These are phyloP conservation scores for Aythya baeri DNA, from an alignment of 2,113 vertebrate genomes.

Conservation along the genomic window DNA sequence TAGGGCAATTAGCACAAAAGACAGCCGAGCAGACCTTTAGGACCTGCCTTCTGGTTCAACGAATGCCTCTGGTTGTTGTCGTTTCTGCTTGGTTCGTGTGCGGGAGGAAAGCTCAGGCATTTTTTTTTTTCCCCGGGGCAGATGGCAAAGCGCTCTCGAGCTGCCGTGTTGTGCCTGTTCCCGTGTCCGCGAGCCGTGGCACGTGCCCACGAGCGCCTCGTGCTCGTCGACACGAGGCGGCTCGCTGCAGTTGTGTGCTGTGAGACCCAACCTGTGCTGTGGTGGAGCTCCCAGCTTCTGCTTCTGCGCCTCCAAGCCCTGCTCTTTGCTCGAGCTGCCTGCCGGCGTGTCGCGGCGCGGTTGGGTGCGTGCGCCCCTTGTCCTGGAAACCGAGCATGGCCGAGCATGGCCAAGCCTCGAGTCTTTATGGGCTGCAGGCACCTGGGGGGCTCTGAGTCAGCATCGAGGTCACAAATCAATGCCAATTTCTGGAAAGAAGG, in stretches of 20 bases:
- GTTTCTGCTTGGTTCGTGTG: neutral
- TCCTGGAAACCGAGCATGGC: neutral
- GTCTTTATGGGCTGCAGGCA: neutral
- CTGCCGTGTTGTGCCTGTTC: neutral
- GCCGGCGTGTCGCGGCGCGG: neutral
- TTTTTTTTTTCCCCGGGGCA: neutral
- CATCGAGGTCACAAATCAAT: neutral
- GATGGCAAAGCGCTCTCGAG: neutral
- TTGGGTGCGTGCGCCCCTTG: neutral
- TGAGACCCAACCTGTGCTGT: neutral
- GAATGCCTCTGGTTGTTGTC: neutral
- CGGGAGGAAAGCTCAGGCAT: neutral
- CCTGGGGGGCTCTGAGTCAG: neutral
- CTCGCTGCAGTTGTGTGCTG: neutral
- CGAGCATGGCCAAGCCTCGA: neutral
- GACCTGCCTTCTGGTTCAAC: constrained; percentile 30
- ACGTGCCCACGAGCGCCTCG: neutral
- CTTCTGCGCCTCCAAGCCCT: neutral
- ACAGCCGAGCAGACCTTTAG: neutral
- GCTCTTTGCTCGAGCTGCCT: neutral
- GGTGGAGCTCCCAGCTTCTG: neutral
- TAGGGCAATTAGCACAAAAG: neutral
- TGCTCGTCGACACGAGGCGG: neutral
- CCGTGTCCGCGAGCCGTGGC: neutral
- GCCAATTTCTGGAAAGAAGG: constrained; percentile 11